phyloP scores from a whole-genome alignment of 2,888 invertebrate genomes.

The Pelosia muscerda region DNA sequence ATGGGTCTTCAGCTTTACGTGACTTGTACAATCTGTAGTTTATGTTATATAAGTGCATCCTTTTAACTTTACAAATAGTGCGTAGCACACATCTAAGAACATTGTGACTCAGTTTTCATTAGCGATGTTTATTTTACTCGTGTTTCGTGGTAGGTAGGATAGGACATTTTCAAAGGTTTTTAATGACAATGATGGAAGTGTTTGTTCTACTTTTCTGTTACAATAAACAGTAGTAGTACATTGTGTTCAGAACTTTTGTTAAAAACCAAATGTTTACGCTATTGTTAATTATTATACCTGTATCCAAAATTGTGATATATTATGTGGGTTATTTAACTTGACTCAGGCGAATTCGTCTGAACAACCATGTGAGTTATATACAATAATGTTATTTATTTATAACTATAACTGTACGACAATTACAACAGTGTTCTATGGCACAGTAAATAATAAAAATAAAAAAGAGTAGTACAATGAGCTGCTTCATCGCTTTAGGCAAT shows the following conservation, averaged over 20 bases:
- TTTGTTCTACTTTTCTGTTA: constrained; percentile 30
- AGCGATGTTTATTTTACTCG: constrained; percentile 38
- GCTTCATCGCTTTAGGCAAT: too few species aligned
- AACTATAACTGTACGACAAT: too few species aligned
- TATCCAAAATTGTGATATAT: neutral
- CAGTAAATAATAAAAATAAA: too few species aligned
- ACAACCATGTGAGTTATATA: neutral
- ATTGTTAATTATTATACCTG: neutral
- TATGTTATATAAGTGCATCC: neutral
- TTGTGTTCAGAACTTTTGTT: neutral
- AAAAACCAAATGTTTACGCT: neutral
- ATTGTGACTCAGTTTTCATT: constrained; percentile 31
- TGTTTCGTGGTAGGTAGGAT: constrained; percentile 33
- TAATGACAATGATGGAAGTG: constrained; percentile 34
- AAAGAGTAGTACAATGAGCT: too few species aligned
- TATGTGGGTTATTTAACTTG: neutral
- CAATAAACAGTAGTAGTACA: constrained; percentile 15
- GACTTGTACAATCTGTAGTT: neutral
- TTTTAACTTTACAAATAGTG: constrained; percentile 17
- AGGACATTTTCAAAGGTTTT: constrained; percentile 42
- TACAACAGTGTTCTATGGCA: too few species aligned
- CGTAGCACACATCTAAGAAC: constrained; percentile 10
- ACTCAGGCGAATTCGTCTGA: neutral
- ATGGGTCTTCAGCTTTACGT: neutral
- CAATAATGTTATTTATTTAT: too few species aligned